Evolutionary conservation across 2,888 invertebrate species (phyloP), one percentile per base, ranked within the genome.

Genomic region (Sinhomidia bicolor): DNA sequence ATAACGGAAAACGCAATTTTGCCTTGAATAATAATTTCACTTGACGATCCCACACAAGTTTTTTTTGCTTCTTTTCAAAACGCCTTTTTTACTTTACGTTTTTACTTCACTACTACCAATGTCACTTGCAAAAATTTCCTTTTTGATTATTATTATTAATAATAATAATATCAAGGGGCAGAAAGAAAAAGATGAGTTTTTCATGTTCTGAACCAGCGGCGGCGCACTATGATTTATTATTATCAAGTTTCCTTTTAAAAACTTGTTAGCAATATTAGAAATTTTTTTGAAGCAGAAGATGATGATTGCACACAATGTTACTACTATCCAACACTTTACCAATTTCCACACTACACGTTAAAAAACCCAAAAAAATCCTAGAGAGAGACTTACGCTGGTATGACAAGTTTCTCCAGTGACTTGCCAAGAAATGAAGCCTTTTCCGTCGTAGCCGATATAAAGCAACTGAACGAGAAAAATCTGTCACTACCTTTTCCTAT

Each of bases 1-100:
- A 85, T 90, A 90, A 90, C 90, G 90, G 90, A 82, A 88, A 90
- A 71, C 57, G 68, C 57, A 88, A 90, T 88, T 85, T 90, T 74
- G 85, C 85, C 82, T 88, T 85, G 88, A 90, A 90, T 90, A 90
- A 88, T 88, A 90, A 90, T 90, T 82, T 88, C 60, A 62, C 62
- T 85, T 85, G 85, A 74, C 85, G 76, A 85, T 85, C 85, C 85
- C 85, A 85, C 85, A 85, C 85, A 51, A 85, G 85, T 78, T 85
- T 76, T 85, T 85, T 62, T 36, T 36, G 36, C 3, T 36, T 51
- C 32, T 51, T 60, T 17, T 65, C 65, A 6, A 32, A 65, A 47
- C 54, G 23, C 41, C 32, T 51, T 14, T n/a, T n/a, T n/a, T n/a
- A n/a, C n/a, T n/a, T n/a, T n/a, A n/a, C n/a, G n/a, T 65, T 81